Evolutionary conservation across 2,797 vertebrate species (phyloP), one percentile per base, ranked within the genome.

Genomic region (Micrastur ruficollis): DNA sequence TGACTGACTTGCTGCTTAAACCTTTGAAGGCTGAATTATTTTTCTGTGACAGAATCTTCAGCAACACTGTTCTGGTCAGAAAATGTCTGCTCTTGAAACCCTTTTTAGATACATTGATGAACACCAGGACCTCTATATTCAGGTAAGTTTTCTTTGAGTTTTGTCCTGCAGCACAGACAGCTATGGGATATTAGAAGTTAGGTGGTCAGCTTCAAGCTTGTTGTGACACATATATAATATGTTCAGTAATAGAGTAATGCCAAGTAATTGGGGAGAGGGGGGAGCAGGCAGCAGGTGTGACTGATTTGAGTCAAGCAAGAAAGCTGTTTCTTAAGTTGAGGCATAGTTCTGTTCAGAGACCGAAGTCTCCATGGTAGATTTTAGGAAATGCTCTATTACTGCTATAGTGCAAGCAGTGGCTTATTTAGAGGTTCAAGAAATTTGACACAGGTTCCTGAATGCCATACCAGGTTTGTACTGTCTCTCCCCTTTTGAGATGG

Each of bases 61-160:
- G 11, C 44, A 34, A 3, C 70, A 63, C 40, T 1, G 2, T 29
- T 94, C 74, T 46, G 56, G 21, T 44, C 22, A 32, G 50, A 98
- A 97, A 29, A 99, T 99, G 99, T 97, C 99, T 53, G 95, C 95
- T 83, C 98, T 99, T 63, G 66, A 97, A 20, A 36, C 95, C 1
- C 96, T 99, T 61, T 99, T 99, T 95, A 98, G 99, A 87, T 98
- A 99, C 52, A 98, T 99, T 68, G 99, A 99, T n/a, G 98, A 99
- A 27, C 98, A 99, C 87, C 99, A 99, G 97, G 99, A 99, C 6
- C 94, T 98, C 21, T 99, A 99, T 32, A 84, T 99, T 78, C 50
- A 99, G 98, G 99, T 99, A 97, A 97, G 97, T 13, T 50, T 73
- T 66, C n/a, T 44, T 76, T n/a, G 5, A 34, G 7, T 50, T 59